Evolutionary conservation across 2,888 invertebrate species (phyloP), one percentile per base, ranked within the genome.

Genomic region (Agrypnus murinus): DNA sequence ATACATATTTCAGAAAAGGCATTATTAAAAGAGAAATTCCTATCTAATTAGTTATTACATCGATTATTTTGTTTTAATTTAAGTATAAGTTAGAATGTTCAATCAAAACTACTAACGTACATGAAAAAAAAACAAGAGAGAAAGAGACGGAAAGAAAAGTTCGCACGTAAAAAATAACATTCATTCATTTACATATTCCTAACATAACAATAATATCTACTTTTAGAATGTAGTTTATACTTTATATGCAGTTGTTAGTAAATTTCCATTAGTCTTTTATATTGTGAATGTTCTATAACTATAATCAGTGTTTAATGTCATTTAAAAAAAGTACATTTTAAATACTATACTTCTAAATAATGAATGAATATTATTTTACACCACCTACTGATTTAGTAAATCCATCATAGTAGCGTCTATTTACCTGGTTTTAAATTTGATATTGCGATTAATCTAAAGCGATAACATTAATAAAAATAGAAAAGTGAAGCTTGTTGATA

Each of bases 211-310:
- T 25, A 25, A 25, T 25, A 5, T 5, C 25, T 25, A 25, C 25
- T 3, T 25, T 25, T 25, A 25, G 25, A 25, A 25, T 25, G 25
- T 25, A 25, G 25, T 25, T 25, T 25, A 25, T 25, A 25, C 5
- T 25, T 25, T 25, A 25, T 25, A 25, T 25, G 25, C 25, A 40
- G n/a, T 12, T 40, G 12, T 40, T 40, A 40, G 38, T 40, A 40
- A 40, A 40, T 40, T 40, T 40, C 38, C 38, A 40, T 40, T 40
- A 40, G 12, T 2, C 38, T 2, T 12, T 40, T 12, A 12, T 40
- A n/a, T 12, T 40, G 12, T 40, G n/a, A 40, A 40, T 40, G 38
- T 40, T 40, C 38, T 12, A 40, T n/a, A 40, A 40, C 38, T 12
- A 40, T n/a, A 40, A 40, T 40, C 4, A 5, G n/a, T n/a, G 12